Evolutionary conservation across 37 sponge, comb jelly and placozoan genomes (phyloP), one percentile per base, ranked within the genome.

Genomic region (Haliclona indistincta): DNA sequence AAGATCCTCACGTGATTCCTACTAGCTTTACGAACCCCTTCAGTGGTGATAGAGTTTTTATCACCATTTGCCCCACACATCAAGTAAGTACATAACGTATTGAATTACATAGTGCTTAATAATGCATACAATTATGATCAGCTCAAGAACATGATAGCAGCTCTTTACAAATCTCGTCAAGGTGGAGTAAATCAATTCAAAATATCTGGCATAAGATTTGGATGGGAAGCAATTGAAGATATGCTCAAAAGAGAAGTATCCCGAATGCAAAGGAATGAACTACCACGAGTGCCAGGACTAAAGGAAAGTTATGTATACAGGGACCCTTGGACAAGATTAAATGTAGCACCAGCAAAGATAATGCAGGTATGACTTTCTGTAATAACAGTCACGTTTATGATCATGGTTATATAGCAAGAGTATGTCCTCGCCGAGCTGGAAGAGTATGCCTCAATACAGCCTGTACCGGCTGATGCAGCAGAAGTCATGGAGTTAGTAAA

Each of bases 101-200:
- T 47, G 13, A 47, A 47, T 15, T 61, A 11, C 22, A 26, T 61
- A n/a, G 10, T 61, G 13, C 11, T 28, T 20, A 22, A 32, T 65
- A 32, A n/a, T n/a, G n/a, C n/a, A n/a, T n/a, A n/a, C n/a, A n/a
- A n/a, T n/a, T n/a, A n/a, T 7, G 6, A n/a, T 58, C 40, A 70
- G 70, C 52, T 70, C 5, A 70, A 70, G 23, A 45, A 42, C 40
- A 70, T 70, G 70, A 42, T 70, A 42, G 11, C 70, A 43, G 52
- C 70, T 23, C 26, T 70, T 22, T 70, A 70, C 23, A 17, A 15
- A 4, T 70, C 70, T 20, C 10, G 52, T 5, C 7, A 7, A 43
- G 40, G 30, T 4, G 34, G 52, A 34, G 42, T n/a, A n/a, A n/a
- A n/a, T n/a, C n/a, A n/a, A n/a, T n/a, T n/a, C n/a, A n/a, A n/a